These are phyloP conservation scores for Zophobas atratus DNA, from an alignment of 1,140 invertebrate species.

Conservation along the genomic window DNA sequence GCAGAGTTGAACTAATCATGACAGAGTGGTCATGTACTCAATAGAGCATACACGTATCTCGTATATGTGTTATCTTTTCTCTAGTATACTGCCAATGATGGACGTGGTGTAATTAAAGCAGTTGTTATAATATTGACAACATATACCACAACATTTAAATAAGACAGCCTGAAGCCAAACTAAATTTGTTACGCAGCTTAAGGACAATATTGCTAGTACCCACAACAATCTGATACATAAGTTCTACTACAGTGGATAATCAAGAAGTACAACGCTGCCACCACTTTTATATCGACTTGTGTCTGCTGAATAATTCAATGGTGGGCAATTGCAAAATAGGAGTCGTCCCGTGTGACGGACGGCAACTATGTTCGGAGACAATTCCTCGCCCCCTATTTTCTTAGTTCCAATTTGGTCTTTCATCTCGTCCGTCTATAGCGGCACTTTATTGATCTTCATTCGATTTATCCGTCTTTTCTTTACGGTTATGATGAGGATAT, in stretches of 20 bases:
- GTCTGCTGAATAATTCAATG: conserved; percentile 43
- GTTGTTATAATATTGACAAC: no score
- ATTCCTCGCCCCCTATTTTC: conserved; percentile 44
- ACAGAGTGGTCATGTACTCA: no score
- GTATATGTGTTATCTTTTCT: no score
- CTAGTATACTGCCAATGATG: no score
- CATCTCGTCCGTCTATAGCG: conserved; percentile 46
- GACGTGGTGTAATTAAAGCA: no score
- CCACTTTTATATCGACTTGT: conserved; percentile 37
- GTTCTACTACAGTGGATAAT: background rate
- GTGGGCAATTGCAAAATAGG: conserved; percentile 44
- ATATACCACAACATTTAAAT: no score
- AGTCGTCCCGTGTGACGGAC: conserved; percentile 31
- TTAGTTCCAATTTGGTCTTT: conserved; percentile 49
- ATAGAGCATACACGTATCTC: no score
- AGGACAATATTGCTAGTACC: no score
- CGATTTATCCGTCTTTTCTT: conserved; percentile 52
- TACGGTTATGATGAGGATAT: conserved; percentile 50
- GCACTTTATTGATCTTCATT: conserved; percentile 50
- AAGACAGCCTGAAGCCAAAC: no score
- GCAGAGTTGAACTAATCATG: no score
- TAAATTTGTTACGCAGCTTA: no score
- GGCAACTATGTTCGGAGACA: conserved; percentile 28
- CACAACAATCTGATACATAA: conserved; percentile 22
- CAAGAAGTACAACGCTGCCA: background rate